Evolutionary conservation across 2,888 invertebrate species (phyloP), one percentile per base, ranked within the genome.

Genomic region (Omphaloscelis lunosa): DNA sequence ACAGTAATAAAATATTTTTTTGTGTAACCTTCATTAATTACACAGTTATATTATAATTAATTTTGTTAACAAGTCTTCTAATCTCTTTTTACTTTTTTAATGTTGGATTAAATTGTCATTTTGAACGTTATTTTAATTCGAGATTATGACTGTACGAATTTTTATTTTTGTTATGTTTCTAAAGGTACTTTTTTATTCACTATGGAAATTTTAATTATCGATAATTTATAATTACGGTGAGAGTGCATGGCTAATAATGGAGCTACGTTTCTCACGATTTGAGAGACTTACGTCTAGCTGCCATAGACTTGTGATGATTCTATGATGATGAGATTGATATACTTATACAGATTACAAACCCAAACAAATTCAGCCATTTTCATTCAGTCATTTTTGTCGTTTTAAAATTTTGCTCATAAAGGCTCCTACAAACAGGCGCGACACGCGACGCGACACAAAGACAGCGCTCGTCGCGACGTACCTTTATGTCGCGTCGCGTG

Each of bases 11-110:
- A 65, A 15, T 12, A 23, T 58, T 45, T 27, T 27, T 75, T 29
- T 41, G 39, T 76, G 29, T 20, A 77, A 45, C 20, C n/a, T 45
- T n/a, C 0, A 58, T 39, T 48, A 34, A 39, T 39, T 59, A 75
- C 62, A 63, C 27, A 34, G 7, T 48, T 56, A 5, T 27, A 29
- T 45, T 45, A 56, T n/a, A 23, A 76, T 39, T 39, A 48, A 56
- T 76, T 58, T 58, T 5, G n/a, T 15, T 59, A 17, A 41, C 9
- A 76, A 67, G 58, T 76, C 48, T 76, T 78, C n/a, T 15, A 27
- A 29, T 56, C 53, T 65, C 53, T 29, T 58, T 29, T 72, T 45
- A n/a, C 8, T 8, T 41, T 70, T 27, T 29, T 1, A 34, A 76
- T 17, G 0, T 56, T 51, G 9, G 23, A 67, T 68, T 34, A 45